Evolutionary conservation across 2,797 vertebrate species (phyloP), one percentile per base, ranked within the genome.

Genomic region (Knipowitschia caucasica): DNA sequence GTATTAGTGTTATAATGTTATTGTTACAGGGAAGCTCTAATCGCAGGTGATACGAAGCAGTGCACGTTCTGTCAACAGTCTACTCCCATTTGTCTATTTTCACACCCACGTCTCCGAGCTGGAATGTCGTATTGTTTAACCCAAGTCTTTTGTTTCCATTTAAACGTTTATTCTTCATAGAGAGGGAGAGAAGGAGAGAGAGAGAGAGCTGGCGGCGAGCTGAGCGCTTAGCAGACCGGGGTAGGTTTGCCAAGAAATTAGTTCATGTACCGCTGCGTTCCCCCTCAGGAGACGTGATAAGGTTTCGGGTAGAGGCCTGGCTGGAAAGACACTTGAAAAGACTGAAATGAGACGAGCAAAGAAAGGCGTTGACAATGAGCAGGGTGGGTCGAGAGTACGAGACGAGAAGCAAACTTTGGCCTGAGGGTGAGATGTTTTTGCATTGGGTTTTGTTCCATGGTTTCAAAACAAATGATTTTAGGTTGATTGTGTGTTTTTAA

Each of bases 211-310:
- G 49, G 71, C 42, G 23, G 69, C 29, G 23, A 67, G 5, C 30
- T 38, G 59, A 30, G 45, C 60, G 50, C 69, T 73, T 53, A 75
- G 59, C 42, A 15, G 59, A 53, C 42, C 53, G 47, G 44, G 15
- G 10, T 33, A 49, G 53, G 12, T 43, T 59, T 72, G 81, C 82
- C 83, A 88, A 78, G 58, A 74, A 77, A 68, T 80, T 66, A 84
- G 80, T 86, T 86, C 76, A 86, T 3, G 23, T 78, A 57, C 62
- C 15, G 21, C 64, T 34, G 43, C 59, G n/a, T 73, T 77, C 61
- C 58, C 75, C 49, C 58, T 55, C 30, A 78, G 75, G 81, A 82
- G 71, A 66, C 51, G 56, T 1, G 75, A 86, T 86, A 86, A 83
- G 73, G 57, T 73, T 79, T 74, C 57, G 73, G 52, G 45, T 30